A percentile compares a stretch with the other conserved stretches of the same genome.
These are phyloP conservation scores for Thereuonema tuberculata DNA, from an alignment of 1,140 invertebrate genomes.

Conservation along the genomic window DNA sequence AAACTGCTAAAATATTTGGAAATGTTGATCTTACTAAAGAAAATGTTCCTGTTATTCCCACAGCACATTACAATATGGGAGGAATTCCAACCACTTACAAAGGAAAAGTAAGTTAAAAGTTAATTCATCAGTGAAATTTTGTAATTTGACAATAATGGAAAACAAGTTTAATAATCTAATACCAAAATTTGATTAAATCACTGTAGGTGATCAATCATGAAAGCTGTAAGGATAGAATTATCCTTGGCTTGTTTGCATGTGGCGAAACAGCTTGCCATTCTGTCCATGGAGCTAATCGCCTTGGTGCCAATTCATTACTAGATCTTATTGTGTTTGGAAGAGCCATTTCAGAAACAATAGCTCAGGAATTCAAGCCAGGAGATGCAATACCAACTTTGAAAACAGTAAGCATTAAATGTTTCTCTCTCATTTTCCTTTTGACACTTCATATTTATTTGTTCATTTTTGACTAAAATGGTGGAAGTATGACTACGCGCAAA, in stretches of 20 bases:
- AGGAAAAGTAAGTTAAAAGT: constrained; percentile 79
- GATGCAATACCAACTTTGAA: constrained; percentile 54
- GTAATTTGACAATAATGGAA: not conserved
- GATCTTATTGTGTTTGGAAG: constrained; percentile 97
- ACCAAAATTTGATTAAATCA: not conserved
- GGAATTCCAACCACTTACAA: constrained; percentile 92
- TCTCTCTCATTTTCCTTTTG: no score
- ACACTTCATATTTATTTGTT: no score
- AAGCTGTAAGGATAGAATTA: constrained; percentile 48
- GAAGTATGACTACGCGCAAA: no score
- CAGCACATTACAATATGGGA: constrained; percentile 99
- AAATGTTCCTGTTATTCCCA: constrained; percentile 93
- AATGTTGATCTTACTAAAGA: constrained; percentile 96
- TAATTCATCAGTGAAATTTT: not conserved
- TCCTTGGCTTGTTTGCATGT: constrained; percentile 50
- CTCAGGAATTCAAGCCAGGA: constrained; percentile 66
- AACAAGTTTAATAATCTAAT: not conserved
- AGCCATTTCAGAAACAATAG: constrained; percentile 86
- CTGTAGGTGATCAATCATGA: constrained; percentile 39
- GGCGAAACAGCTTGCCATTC: constrained; percentile 58
- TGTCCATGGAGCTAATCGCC: constrained; percentile 93
- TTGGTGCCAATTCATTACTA: constrained; percentile 93
- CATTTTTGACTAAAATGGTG: no score
- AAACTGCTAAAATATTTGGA: constrained; percentile 97
- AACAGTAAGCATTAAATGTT: constrained; percentile 42